Base-by-base conservation (phyloP, 1,140 invertebrate species). In the Aphidius ervi region DNA sequence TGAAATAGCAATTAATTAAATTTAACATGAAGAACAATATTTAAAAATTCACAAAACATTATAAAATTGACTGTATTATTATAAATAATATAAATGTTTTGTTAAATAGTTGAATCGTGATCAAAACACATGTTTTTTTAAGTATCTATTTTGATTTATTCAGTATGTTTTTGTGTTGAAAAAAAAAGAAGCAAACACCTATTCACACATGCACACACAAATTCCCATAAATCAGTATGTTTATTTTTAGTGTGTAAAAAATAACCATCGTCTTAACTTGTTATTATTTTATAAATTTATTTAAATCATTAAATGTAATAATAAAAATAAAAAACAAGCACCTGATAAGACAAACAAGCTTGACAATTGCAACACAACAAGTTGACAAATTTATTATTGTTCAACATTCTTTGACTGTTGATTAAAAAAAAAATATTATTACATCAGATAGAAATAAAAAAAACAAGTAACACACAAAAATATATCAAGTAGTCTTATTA, bases 151-250 rank as follows among this genome's bases (percentile, higher is more conserved):
- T 57, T 62, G 60, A 62, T 6, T 23, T 7, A 45, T 5, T 16
- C 46, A 56, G 60, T 62, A 43, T 62, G 55, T 62, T 62, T 62
- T 62, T 62, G 60, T 62, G 43, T 58, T 47, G 37, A 23, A 3
- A 9, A 6, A 5, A 7, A 7, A 20, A 23, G 37, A 39, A 40
- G 56, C 8, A 16, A 48, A 40, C 56, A 45, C 56, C 52, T 10
- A 50, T 46, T 49, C 55, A 39, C 10, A 48, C 39, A 16, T 39
- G 41, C 37, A 55, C 52, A 37, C 5, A 60, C 39, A 10, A 50
- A 45, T n/a, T 48, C 54, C 16, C 60, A 57, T 62, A 62, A 62
- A 62, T 62, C 61, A 62, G 61, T 54, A 20, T 58, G 61, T 62
- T 63, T 63, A 63, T 63, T 63, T 63, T 63, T 63, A 63, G 59